Conservation (phyloP, 2,113 vertebrate species). For the Sinocyclocheilus anophthalmus region DNA sequence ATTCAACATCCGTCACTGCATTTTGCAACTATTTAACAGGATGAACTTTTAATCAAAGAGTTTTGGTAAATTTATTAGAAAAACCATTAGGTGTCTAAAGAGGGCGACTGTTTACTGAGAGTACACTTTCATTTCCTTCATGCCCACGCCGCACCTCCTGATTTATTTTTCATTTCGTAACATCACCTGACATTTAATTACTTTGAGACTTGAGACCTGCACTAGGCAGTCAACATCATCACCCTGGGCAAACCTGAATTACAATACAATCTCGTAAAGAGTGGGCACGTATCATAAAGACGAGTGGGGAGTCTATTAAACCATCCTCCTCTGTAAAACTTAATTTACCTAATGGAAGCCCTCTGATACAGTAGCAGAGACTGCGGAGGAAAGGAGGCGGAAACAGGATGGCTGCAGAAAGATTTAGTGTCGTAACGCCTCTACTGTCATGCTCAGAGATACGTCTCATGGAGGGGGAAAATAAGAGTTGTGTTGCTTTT, state of each 20-base stretch:
- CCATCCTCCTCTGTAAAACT: slow-evolving; percentile 59
- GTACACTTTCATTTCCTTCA: slow-evolving; percentile 12
- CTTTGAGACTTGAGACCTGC: slow-evolving; percentile 17
- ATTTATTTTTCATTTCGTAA: slow-evolving; percentile 47
- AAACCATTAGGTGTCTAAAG: background rate
- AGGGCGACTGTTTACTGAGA: slow-evolving; percentile 17
- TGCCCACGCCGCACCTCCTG: background rate
- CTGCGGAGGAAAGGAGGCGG: background rate
- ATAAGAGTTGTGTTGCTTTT: background rate
- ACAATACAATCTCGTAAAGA: slow-evolving; percentile 57
- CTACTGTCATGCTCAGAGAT: background rate
- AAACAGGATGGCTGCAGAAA: slow-evolving; percentile 26
- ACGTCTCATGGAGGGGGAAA: background rate
- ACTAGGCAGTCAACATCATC: slow-evolving; percentile 32
- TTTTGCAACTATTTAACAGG: background rate
- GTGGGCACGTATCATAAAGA: slow-evolving; percentile 60
- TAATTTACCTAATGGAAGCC: slow-evolving; percentile 68
- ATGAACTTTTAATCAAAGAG: slow-evolving; percentile 10
- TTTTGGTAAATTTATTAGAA: background rate
- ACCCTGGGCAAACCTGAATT: slow-evolving; percentile 35
- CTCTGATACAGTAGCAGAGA: slow-evolving; percentile 34
- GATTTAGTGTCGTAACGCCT: background rate
- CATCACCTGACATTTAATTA: slow-evolving; percentile 54
- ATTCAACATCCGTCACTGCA: background rate
- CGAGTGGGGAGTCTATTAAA: slow-evolving; percentile 66